Evolutionary conservation across 2,888 invertebrate genomes (phyloP), one percentile per base, ranked within the genome.

Genomic region (Thelaira solivaga): DNA sequence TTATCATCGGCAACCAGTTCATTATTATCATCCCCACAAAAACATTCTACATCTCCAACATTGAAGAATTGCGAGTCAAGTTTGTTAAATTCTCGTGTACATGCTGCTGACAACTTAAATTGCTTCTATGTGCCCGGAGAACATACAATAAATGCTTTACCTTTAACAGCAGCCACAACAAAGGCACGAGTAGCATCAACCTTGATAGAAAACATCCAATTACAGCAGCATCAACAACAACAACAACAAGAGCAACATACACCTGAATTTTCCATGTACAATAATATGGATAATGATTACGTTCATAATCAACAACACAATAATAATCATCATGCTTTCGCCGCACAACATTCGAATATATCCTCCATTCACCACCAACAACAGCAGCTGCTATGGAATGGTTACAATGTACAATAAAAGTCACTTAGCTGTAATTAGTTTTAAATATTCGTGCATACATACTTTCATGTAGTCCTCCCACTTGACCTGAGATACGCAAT

Each of bases 371-470:
- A 51, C 0, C 80, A 67, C 16, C 69, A 39, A 8, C 80, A 61
- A 20, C 80, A 59, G 2, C 78, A 68, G 2, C 69, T 65, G 26
- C 61, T 71, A 10, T 71, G 78, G 78, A 74, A 61, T 18, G 45
- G 41, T 53, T 78, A 67, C 62, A 74, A 65, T 71, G 78, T 74
- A 55, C 47, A 78, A 78, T 69, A 55, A 57, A 65, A 55, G 47
- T 61, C 53, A 49, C 53, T 69, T 64, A 72, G 29, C 36, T 68
- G 24, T 76, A 57, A 57, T 68, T 59, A 68, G 39, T 77, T 64
- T 57, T 69, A 55, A 36, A 47, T 55, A 8, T 64, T 39, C 39
- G 8, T 62, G 41, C 26, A 31, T 22, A 31, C 7, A 34, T 11
- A 20, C 20, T 1, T 13, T 13, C 11, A 39, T 6, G 16, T 13